Conservation (phyloP, 2,797 vertebrate species). For the Triplophysa bombifrons region DNA sequence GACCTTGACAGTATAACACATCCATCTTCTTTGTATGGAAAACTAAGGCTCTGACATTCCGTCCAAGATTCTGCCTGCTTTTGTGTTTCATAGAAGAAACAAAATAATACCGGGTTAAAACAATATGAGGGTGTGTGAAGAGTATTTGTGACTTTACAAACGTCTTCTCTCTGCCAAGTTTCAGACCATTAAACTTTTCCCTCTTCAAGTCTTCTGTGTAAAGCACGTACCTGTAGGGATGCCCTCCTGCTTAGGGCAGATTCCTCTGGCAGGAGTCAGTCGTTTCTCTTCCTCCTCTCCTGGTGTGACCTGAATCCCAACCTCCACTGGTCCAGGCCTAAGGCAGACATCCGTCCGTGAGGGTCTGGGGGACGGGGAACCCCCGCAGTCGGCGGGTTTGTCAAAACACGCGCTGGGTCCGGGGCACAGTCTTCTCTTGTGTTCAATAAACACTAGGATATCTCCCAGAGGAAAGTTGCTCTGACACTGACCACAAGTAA, state of each 20-base stretch:
- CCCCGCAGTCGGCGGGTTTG: constrained; percentile 87
- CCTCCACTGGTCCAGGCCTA: constrained; percentile 92
- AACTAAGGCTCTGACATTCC: too few relatives aligned
- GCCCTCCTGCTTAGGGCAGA: constrained; percentile 98
- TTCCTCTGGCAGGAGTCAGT: constrained; percentile 81
- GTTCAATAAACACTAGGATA: constrained; percentile 99
- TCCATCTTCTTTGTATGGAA: too few relatives aligned
- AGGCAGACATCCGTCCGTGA: constrained; percentile 85
- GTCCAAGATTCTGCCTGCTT: neutral
- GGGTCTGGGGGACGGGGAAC: constrained; percentile 78
- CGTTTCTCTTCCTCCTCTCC: constrained; percentile 76
- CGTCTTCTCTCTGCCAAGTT: constrained; percentile 13
- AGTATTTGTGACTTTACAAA: neutral
- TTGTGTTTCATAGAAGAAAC: neutral
- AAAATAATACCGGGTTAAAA: neutral
- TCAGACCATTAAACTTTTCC: constrained; percentile 9
- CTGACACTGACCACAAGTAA: constrained; percentile 99
- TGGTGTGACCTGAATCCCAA: constrained; percentile 96
- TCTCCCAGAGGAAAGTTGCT: constrained; percentile 98
- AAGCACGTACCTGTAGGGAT: constrained; percentile 76
- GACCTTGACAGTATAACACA: too few relatives aligned
- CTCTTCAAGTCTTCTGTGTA: constrained; percentile 13
- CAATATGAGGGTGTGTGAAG: neutral
- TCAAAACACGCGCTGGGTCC: constrained; percentile 82
- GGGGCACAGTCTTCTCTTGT: constrained; percentile 94